Base-by-base conservation (phyloP, 2,113 vertebrate species). In the Nothocercus nigrocapillus region DNA sequence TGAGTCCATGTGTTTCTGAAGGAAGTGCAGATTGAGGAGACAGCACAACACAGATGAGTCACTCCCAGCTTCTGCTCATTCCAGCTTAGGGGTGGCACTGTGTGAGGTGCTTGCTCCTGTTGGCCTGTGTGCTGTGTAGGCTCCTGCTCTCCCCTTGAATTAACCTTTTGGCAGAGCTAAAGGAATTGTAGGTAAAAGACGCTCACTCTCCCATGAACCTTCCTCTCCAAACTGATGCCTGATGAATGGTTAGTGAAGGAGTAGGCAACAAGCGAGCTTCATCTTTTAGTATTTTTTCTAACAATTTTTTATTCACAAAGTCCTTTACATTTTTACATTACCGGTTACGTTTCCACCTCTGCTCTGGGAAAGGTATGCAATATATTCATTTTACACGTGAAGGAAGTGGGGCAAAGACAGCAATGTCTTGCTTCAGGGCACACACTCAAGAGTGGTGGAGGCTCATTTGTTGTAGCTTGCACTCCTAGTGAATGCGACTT, bases 1-100 rank as follows among this genome's bases (percentile, higher is more conserved):
- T 85, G 67, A 66, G 62, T 61, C 87, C 83, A 25, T 93, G 72
- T 95, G 75, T 73, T 94, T 67, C 38, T 87, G 92, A 94, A 85
- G 5, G 7, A 87, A 92, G 54, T 28, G 67, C 63, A 94, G 78
- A 49, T n/a, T 79, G 66, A 92, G 61, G 63, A 87, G 61, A 38
- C 45, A 72, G 44, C 34, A 10, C 76, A 63, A 62, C 62, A 45
- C 7, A 88, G 56, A 70, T 95, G 82, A 91, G 24, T 79, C 79
- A 93, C 74, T 45, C 89, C 49, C 54, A 64, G 30, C 8, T 80
- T 36, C 42, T 83, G 58, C 51, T 67, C n/a, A 75, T 68, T 95
- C 76, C 68, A 62, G 9, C 77, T 90, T 64, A 54, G 62, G 76
- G 30, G 32, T 63, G 69, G 44, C 49, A 67, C 28, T 1, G 1